Conservation (phyloP, 1,140 invertebrate species). For the Drosophila sechellia region DNA sequence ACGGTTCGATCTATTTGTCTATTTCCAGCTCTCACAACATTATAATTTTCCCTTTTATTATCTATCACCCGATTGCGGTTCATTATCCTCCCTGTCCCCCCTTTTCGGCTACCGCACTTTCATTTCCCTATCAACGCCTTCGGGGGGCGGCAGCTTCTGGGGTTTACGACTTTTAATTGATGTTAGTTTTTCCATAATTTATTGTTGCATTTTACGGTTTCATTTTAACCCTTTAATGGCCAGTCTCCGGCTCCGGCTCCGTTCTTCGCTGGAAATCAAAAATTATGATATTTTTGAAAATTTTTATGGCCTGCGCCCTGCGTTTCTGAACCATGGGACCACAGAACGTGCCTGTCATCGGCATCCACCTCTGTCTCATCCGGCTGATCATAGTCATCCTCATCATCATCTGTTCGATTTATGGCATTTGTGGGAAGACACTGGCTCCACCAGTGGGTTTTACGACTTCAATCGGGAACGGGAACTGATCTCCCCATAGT, state of each 20-base stretch:
- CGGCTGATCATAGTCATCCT: conserved; percentile 30
- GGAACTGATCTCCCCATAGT: conserved; percentile 35
- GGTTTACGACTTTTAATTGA: conserved; percentile 81
- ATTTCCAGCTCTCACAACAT: conserved; percentile 56
- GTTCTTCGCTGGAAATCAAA: conserved; percentile 66
- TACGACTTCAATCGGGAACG: conserved; percentile 29
- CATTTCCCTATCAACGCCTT: conserved; percentile 47
- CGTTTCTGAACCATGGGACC: conserved; percentile 30
- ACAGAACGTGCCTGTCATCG: conserved; percentile 59
- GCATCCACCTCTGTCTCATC: conserved; percentile 8
- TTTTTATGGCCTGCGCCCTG: conserved; percentile 58
- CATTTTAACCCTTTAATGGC: conserved; percentile 80
- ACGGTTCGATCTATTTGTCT: conserved; percentile 49
- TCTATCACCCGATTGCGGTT: conserved; percentile 66
- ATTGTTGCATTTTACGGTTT: conserved; percentile 76
- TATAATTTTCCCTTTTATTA: conserved; percentile 64
- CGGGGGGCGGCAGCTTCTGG: conserved; percentile 22
- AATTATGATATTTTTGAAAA: conserved; percentile 83
- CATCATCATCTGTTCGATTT: conserved; percentile 60
- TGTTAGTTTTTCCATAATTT: conserved; percentile 82
- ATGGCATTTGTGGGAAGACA: conserved; percentile 66
- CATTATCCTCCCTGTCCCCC: conserved; percentile 38
- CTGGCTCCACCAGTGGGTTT: conserved; percentile 32
- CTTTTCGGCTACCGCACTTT: conserved; percentile 41
- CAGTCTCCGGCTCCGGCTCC: conserved; percentile 10